A percentile compares a stretch with the other conserved stretches of the same genome.
Evolutionary conservation across 2,888 invertebrate genomes (phyloP).

Genomic region (Plebejus melissa): DNA sequence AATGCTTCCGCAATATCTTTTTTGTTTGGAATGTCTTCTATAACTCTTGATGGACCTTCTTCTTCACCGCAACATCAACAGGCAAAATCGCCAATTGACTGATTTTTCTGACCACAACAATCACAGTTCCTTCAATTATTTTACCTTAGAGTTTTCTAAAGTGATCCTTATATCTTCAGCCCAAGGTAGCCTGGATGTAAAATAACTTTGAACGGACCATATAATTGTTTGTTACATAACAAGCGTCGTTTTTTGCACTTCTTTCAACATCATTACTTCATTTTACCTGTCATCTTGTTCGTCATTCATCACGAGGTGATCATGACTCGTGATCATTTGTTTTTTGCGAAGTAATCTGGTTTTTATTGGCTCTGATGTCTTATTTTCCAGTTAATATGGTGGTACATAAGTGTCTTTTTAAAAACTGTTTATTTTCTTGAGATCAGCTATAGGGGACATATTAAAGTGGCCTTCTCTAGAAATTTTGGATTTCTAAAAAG

Average conservation of each 20-base stretch:
- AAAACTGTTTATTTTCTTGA: neutral
- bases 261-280: constrained; percentile 46
- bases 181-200: neutral
- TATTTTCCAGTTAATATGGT: neutral
- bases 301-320: constrained; percentile 51
- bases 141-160: neutral
- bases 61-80: constrained; percentile 28
- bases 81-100: constrained; percentile 41
- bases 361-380: neutral
- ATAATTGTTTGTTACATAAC: constrained; percentile 62
- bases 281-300: constrained; percentile 52
- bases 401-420: neutral
- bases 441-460: neutral
- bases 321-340: constrained; percentile 51
- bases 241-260: constrained; percentile 53
- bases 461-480: neutral
- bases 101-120: constrained; percentile 37
- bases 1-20: neutral
- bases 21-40: neutral
- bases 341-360: neutral
- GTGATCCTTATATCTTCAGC: neutral
- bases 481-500: neutral
- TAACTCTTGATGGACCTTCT: neutral
- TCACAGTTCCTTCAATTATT: neutral
- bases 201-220: constrained; percentile 44